Percentiles rank a stretch among this genome's conserved stretches.
Conservation (phyloP, 2,888 invertebrate species). For the Mantis religiosa region DNA sequence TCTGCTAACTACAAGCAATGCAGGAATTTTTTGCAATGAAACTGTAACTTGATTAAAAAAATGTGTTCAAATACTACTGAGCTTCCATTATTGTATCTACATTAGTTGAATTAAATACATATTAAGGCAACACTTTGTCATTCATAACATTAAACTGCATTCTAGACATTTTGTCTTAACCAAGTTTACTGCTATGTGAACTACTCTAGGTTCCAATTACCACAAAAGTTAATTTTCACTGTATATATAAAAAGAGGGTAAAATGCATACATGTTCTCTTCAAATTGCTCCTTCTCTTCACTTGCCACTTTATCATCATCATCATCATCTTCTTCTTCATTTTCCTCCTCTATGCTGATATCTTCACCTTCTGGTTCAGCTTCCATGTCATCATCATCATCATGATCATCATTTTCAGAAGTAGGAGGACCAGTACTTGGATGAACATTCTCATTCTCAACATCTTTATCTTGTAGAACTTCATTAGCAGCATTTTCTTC, state of each 20-base stretch:
- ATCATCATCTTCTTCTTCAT: conserved; percentile 51
- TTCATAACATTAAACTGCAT: too few relatives aligned
- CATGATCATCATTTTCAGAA: not conserved
- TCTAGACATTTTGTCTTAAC: too few relatives aligned
- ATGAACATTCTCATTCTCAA: not conserved
- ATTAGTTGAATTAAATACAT: too few relatives aligned
- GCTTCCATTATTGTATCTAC: too few relatives aligned
- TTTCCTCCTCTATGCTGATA: conserved; percentile 39
- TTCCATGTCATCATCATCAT: not conserved
- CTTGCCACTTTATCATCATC: not conserved
- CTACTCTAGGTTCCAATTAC: too few relatives aligned
- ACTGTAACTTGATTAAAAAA: too few relatives aligned
- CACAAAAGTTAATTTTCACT: too few relatives aligned
- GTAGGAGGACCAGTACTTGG: not conserved
- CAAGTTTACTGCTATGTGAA: too few relatives aligned
- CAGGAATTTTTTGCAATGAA: too few relatives aligned
- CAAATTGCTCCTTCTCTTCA: conserved; percentile 40
- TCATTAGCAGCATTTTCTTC: conserved; percentile 20
- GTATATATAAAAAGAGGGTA: not conserved
- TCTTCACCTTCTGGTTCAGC: not conserved
- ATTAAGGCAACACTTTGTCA: too few relatives aligned
- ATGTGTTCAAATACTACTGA: too few relatives aligned
- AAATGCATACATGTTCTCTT: conserved; percentile 28
- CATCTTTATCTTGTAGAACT: not conserved
- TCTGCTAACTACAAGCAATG: too few relatives aligned